Evolutionary conservation across 2,113 vertebrate genomes (phyloP).

Genomic region (Melanerpes formicivorus): DNA sequence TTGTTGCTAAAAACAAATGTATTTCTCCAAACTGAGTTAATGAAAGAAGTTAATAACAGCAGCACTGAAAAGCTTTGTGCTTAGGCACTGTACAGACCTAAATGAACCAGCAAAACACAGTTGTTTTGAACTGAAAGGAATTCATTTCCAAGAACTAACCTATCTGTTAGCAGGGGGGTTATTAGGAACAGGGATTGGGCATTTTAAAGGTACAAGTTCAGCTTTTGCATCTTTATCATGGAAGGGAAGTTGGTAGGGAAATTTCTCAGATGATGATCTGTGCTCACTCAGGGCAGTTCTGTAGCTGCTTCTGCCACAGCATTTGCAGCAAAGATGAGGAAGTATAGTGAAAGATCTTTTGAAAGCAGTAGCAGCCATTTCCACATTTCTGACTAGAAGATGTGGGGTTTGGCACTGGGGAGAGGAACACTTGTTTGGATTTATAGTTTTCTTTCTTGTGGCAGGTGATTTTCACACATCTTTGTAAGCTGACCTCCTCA

Average conservation of each 20-base stretch:
- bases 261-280: conserved; percentile 16
- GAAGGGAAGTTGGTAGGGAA: conserved; percentile 7
- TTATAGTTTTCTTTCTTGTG: conserved; percentile 27
- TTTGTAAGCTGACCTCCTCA: background rate
- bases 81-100: background rate
- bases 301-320: conserved; percentile 46
- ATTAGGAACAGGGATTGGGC: conserved; percentile 17
- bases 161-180: conserved; percentile 20
- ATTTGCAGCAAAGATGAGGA: conserved; percentile 51
- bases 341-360: conserved; percentile 32
- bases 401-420: background rate
- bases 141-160: conserved; percentile 17
- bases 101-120: background rate
- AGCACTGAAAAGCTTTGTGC: conserved; percentile 49
- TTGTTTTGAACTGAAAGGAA: conserved; percentile 46
- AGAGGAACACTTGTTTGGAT: background rate
- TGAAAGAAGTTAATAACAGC: conserved; percentile 75
- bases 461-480: conserved; percentile 29
- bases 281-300: conserved; percentile 43
- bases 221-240: conserved; percentile 31
- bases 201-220: conserved; percentile 28
- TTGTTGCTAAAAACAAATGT: conserved; percentile 72
- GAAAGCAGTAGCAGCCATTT: conserved; percentile 58
- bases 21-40: conserved; percentile 74
- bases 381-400: conserved; percentile 56